phyloP scores from a whole-genome alignment of 2,113 vertebrate genomes.

The Mesembrinibis cayennensis region DNA sequence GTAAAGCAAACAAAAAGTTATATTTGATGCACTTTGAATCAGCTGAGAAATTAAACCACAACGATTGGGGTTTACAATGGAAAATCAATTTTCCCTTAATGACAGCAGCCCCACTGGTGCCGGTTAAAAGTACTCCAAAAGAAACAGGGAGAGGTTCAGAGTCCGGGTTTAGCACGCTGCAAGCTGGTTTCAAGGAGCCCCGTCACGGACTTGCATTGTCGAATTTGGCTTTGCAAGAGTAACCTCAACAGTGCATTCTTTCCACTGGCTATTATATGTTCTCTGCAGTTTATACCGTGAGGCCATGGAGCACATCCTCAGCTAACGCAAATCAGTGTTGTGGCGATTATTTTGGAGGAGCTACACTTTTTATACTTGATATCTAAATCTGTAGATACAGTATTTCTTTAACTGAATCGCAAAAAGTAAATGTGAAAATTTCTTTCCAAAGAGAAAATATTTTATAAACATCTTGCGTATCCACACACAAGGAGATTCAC shows the following conservation, averaged over 20 bases:
- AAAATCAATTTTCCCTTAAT: constrained; percentile 18
- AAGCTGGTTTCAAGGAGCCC: neutral
- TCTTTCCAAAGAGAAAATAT: neutral
- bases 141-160: neutral
- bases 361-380: neutral
- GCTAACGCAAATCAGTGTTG: neutral
- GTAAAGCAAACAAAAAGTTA: neutral
- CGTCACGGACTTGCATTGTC: neutral
- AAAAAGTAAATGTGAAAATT: neutral
- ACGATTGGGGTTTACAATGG: neutral
- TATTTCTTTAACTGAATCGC: neutral
- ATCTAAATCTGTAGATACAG: neutral
- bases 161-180: neutral
- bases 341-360: neutral
- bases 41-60: neutral
- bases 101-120: neutral
- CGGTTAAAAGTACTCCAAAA: neutral
- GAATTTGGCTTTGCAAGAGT: neutral
- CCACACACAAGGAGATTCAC: neutral
- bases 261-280: neutral
- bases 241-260: constrained; percentile 13
- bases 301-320: neutral
- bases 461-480: neutral
- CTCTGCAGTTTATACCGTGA: neutral
- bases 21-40: neutral